A percentile compares a stretch with the other conserved stretches of the same genome.
These are phyloP conservation scores for Alethe castanea DNA, from an alignment of 2,113 vertebrate genomes.

Conservation along the genomic window DNA sequence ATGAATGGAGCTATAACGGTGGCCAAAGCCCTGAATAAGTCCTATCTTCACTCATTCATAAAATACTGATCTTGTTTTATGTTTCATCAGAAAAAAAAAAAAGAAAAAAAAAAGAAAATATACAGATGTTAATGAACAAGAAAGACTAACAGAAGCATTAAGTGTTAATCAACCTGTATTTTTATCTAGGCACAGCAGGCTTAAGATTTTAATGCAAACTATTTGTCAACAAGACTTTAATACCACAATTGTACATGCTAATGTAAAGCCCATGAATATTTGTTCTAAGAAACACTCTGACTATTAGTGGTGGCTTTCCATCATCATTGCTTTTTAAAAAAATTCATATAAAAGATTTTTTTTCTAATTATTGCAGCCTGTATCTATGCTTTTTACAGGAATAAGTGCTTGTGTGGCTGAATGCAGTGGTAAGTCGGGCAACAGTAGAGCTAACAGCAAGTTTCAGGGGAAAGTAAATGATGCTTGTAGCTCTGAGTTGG, in stretches of 20 bases:
- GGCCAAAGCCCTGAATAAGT: neutral
- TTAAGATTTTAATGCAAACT: slow-evolving; percentile 6
- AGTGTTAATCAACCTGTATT: neutral
- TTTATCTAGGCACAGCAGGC: neutral
- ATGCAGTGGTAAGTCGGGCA: neutral
- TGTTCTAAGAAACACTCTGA: neutral
- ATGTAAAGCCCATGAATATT: neutral
- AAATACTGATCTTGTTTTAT: neutral
- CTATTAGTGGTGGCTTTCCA: neutral
- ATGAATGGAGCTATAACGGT: neutral
- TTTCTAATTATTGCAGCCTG: neutral
- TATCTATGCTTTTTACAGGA: neutral
- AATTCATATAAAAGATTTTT: neutral
- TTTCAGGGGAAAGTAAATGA: neutral
- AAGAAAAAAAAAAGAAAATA: neutral
- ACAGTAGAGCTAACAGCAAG: neutral
- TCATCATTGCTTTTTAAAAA: neutral
- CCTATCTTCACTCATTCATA: neutral
- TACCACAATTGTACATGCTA: neutral
- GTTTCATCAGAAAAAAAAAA: neutral
- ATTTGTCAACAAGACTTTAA: neutral
- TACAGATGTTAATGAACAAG: neutral
- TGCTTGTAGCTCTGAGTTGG: neutral
- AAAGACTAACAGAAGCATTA: neutral
- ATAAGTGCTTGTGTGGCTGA: neutral